Percentiles rank a stretch among this genome's conserved stretches.
Evolutionary conservation across 2,113 vertebrate species (phyloP).

Genomic region (Opisthocomus hoazin): DNA sequence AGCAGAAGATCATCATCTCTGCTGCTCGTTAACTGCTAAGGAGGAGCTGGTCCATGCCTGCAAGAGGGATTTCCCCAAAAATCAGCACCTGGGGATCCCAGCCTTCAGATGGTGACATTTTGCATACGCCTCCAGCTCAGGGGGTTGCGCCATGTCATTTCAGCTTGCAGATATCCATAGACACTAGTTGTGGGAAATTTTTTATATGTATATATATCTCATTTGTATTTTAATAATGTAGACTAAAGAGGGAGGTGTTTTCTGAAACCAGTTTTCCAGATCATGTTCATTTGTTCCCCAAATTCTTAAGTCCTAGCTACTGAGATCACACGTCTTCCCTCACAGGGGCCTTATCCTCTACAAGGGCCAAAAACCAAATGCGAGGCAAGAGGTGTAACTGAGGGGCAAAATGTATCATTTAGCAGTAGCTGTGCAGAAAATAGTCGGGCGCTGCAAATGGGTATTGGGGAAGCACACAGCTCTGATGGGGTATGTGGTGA

Average conservation of each 20-base stretch:
- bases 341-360: neutral
- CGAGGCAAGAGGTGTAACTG: neutral
- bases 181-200: neutral
- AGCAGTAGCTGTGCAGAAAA: neutral
- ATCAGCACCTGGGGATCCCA: neutral
- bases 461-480: neutral
- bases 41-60: neutral
- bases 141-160: neutral
- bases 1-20: neutral
- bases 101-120: neutral
- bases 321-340: neutral
- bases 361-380: neutral
- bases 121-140: neutral
- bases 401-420: neutral
- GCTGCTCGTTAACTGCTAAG: neutral
- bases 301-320: neutral
- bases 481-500: neutral
- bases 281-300: neutral
- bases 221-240: neutral
- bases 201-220: neutral
- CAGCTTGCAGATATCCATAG: neutral
- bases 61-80: neutral
- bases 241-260: neutral
- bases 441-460: neutral
- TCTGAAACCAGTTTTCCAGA: neutral